phyloP scores from a whole-genome alignment of 2,113 vertebrate genomes.

The Oxyura jamaicensis region DNA sequence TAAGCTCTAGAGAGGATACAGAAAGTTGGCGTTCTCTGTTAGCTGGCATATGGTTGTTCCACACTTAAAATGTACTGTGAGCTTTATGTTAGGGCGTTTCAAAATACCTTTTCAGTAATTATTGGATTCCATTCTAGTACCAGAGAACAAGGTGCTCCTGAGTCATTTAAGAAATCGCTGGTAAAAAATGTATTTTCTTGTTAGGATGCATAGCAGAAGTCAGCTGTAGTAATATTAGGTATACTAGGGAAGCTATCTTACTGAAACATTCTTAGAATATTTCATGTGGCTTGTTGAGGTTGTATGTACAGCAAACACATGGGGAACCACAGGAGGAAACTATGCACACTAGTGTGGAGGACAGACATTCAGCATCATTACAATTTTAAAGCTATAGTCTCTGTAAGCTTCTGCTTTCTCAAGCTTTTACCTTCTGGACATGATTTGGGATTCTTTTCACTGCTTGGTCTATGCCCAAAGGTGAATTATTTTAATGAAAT shows the following conservation, averaged over 20 bases:
- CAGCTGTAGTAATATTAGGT: not conserved
- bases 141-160: not conserved
- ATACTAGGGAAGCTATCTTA: not conserved
- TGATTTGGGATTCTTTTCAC: not conserved
- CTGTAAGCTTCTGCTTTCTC: not conserved
- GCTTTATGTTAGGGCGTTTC: not conserved
- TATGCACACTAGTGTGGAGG: not conserved
- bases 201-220: not conserved
- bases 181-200: not conserved
- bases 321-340: not conserved
- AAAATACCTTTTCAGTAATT: not conserved
- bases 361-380: not conserved
- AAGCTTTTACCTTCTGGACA: not conserved
- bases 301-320: not conserved
- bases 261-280: not conserved
- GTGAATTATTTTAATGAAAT: not conserved
- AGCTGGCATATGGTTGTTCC: not conserved
- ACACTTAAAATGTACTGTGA: not conserved
- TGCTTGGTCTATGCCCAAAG: not conserved
- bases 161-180: not conserved
- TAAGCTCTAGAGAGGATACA: not conserved
- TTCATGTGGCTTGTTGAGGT: not conserved
- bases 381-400: not conserved
- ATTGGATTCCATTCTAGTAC: not conserved
- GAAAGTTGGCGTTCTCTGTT: not conserved